Conservation (phyloP, 1,140 invertebrate genomes). For the Lordiphosa collinella region DNA sequence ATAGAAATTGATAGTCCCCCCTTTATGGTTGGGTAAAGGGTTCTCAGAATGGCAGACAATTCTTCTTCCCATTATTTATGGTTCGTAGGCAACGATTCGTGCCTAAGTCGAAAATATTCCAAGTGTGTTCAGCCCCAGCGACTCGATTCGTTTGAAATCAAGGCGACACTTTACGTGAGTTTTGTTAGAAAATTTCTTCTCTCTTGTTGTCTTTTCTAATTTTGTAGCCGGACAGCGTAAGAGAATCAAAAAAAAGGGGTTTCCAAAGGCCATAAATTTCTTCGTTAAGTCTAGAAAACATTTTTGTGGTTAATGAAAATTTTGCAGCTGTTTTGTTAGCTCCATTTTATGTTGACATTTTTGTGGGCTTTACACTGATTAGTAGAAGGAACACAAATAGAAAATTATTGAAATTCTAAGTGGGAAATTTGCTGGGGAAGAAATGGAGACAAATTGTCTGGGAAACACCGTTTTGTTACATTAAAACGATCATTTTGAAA, state of each 20-base stretch:
- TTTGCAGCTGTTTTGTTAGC: constrained; percentile 51
- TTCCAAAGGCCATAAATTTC: constrained; percentile 64
- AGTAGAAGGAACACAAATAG: constrained; percentile 4
- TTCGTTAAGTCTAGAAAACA: constrained; percentile 32
- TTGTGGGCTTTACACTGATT: constrained; percentile 36
- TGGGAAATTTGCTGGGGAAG: no score
- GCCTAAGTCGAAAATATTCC: constrained; percentile 63
- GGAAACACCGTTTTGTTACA: no score
- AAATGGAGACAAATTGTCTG: no score
- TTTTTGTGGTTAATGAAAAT: constrained; percentile 48
- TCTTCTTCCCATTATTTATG: constrained; percentile 50
- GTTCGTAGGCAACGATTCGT: constrained; percentile 54
- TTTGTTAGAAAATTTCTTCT: constrained; percentile 63
- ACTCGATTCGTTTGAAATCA: constrained; percentile 64
- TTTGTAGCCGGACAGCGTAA: constrained; percentile 42
- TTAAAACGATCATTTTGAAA: no score
- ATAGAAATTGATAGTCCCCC: constrained; percentile 59
- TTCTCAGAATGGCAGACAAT: constrained; percentile 46
- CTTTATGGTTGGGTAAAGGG: constrained; percentile 37
- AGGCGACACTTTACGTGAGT: constrained; percentile 73
- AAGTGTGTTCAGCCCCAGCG: constrained; percentile 18
- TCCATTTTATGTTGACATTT: constrained; percentile 37
- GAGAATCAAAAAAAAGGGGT: constrained; percentile 47
- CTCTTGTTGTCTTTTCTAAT: constrained; percentile 44
- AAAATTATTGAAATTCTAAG: no score